A percentile compares a stretch with the other conserved stretches of the same genome.
Conservation (phyloP, 2,888 invertebrate genomes). For the Brenthis hecate region DNA sequence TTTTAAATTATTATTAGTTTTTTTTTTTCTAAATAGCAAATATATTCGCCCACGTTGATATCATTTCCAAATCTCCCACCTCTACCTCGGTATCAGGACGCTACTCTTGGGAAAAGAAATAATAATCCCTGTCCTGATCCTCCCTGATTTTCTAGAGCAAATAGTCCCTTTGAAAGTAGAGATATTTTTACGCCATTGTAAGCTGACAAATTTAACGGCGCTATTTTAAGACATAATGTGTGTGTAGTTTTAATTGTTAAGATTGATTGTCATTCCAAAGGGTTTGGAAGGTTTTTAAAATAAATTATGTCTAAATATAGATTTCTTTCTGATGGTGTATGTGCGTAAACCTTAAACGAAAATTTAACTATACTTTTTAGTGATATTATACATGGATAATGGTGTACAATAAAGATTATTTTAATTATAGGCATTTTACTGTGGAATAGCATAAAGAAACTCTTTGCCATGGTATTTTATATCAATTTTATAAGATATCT, state of each 20-base stretch:
- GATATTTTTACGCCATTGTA: conserved; percentile 31
- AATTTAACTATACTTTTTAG: no score
- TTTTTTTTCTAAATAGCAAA: no score
- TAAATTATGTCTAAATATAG: neutral
- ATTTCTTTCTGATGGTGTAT: no score
- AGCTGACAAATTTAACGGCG: conserved; percentile 31
- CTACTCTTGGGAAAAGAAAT: conserved; percentile 18
- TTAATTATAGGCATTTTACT: no score
- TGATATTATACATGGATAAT: no score
- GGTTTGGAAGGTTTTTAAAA: conserved; percentile 17
- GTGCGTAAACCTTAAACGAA: no score
- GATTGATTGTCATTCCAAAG: conserved; percentile 33
- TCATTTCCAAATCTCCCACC: neutral
- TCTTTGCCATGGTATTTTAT: no score
- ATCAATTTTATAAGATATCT: no score
- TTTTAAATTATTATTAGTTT: no score
- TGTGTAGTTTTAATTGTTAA: conserved; percentile 31
- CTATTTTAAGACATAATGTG: conserved; percentile 30
- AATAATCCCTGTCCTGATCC: conserved; percentile 14
- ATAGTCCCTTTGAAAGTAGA: conserved; percentile 16
- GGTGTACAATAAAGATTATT: no score
- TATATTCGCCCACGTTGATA: neutral
- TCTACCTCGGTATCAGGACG: conserved; percentile 1
- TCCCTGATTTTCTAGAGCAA: conserved; percentile 18
- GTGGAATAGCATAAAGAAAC: no score